Conservation (phyloP, 2,797 vertebrate genomes). For the Sebastes steindachneri region DNA sequence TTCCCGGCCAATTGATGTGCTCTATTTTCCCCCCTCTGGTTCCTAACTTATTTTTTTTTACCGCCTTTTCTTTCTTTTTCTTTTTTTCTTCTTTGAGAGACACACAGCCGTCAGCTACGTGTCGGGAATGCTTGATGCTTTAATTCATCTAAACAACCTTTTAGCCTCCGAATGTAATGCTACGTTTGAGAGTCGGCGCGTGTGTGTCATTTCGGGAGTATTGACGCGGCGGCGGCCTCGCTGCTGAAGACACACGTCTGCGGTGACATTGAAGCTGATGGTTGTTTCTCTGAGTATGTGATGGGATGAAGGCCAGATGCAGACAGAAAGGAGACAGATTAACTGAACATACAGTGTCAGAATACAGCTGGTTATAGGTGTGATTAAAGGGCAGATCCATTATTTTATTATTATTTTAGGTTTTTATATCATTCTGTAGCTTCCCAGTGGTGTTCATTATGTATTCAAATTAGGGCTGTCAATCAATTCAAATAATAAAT, state of each 20-base stretch:
- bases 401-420: too few relatives aligned
- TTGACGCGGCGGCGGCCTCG: neutral
- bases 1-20: slow-evolving; percentile 58
- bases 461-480: neutral
- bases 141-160: slow-evolving; percentile 60
- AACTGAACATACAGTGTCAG: neutral
- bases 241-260: neutral
- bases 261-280: slow-evolving; percentile 50
- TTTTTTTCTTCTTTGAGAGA: slow-evolving; percentile 15
- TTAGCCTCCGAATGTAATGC: slow-evolving; percentile 32
- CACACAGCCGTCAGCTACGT: slow-evolving; percentile 41
- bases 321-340: neutral
- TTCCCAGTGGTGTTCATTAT: neutral
- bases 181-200: slow-evolving; percentile 6
- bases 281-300: slow-evolving; percentile 16
- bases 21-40: slow-evolving; percentile 40
- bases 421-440: neutral
- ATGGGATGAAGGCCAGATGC: neutral
- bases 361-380: neutral
- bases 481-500: too few relatives aligned
- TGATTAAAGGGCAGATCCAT: neutral
- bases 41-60: slow-evolving; percentile 22
- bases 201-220: slow-evolving; percentile 26
- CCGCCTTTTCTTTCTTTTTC: neutral
- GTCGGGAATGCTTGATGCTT: slow-evolving; percentile 50